A percentile compares a stretch with the other conserved stretches of the same genome.
Conservation (phyloP, 2,888 invertebrate species). For the Unio delphinus region DNA sequence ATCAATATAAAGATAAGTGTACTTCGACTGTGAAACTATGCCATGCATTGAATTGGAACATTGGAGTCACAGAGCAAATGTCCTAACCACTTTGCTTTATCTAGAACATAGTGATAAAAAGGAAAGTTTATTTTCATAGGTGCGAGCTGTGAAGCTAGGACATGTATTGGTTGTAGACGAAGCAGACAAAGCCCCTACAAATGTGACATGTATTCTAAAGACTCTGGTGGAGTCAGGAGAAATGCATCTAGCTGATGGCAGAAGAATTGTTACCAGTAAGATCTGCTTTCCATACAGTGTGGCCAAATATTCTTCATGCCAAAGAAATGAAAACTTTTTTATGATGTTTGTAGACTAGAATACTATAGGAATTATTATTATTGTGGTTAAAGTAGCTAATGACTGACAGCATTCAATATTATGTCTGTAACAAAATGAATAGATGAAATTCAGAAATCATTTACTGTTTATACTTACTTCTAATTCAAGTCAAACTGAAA, state of each 20-base stretch:
- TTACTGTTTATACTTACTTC: too few species aligned
- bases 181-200: constrained; percentile 97
- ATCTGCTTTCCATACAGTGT: not conserved
- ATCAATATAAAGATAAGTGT: too few species aligned
- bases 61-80: too few species aligned
- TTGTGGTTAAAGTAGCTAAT: too few species aligned
- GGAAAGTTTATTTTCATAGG: constrained; percentile 31
- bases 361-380: too few species aligned
- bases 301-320: not conserved
- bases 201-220: constrained; percentile 96
- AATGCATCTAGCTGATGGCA: constrained; percentile 94
- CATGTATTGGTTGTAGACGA: constrained; percentile 95
- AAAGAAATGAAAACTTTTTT: not conserved
- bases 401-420: too few species aligned
- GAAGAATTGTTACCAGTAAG: constrained; percentile 82
- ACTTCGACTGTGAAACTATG: constrained; percentile 66
- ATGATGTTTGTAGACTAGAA: too few species aligned
- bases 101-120: not conserved
- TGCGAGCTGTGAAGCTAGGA: constrained; percentile 87
- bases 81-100: too few species aligned
- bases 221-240: constrained; percentile 95
- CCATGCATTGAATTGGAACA: constrained; percentile 78
- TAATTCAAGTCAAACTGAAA: too few species aligned
- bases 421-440: too few species aligned
- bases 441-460: not conserved